Evolutionary conservation across 2,113 vertebrate genomes (phyloP), one percentile per base, ranked within the genome.

Genomic region (Argyrosomus japonicus): DNA sequence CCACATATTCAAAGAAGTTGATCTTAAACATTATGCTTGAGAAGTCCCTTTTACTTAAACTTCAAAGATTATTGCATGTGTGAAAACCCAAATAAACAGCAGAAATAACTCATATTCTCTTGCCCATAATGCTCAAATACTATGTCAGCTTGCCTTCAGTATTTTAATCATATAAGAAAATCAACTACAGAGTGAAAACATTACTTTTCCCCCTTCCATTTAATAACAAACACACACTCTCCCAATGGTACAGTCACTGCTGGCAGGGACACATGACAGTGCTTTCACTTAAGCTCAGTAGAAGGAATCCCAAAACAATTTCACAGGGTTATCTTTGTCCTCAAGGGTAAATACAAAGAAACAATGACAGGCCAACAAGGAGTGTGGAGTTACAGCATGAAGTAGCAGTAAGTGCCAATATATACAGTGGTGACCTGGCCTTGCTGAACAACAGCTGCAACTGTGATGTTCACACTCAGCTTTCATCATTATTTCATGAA

Each of bases 291-390:
- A 75, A 86, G 78, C 57, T 74, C n/a, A 2, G 68, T 48, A 53
- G 65, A 75, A 89, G 77, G 82, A 84, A 91, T 82, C 64, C 78
- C 62, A 67, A 25, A 93, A 81, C 65, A 60, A 93, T 92, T 91
- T 93, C 89, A 94, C 87, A 91, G 83, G 83, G 73, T 91, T 93
- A 92, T 93, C 87, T 94, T 90, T 86, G 86, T 91, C 86, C 87
- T 88, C 86, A 90, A 90, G 89, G 89, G 73, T 85, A 89, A 86
- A 87, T 56, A 14, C 64, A 91, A 93, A 69, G 80, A 85, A 73
- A 84, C 67, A 72, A 70, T 83, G 77, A 19, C 62, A 21, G 48
- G 75, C 77, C 83, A 86, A 62, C 69, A 82, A 90, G 80, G 76
- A 77, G 75, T 48, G 75, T 86, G 68, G 43, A 63, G 80, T 84